A percentile compares a stretch with the other conserved stretches of the same genome.
Evolutionary conservation across 2,113 vertebrate species (phyloP).

Genomic region (Xyliphius kryptos): DNA sequence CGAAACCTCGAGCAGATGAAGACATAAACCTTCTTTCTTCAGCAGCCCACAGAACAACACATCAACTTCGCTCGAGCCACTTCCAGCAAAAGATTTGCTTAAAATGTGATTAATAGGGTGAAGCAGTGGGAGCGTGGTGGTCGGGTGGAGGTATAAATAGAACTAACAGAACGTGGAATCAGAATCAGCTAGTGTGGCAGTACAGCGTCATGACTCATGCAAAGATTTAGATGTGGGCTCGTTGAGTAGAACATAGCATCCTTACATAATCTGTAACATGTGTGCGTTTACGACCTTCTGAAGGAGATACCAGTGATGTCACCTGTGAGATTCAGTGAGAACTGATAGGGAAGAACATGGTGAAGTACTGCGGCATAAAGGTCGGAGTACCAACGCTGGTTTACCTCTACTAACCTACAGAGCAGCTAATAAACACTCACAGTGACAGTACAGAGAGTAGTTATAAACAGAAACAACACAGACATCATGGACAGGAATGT

Average conservation of each 20-base stretch:
- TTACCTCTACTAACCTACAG: no score
- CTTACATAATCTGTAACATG: slow-evolving; percentile 33
- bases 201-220: no score
- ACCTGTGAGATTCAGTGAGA: no score
- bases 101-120: slow-evolving; percentile 20
- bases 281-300: no score
- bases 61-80: slow-evolving; percentile 14
- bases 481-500: no score
- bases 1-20: slow-evolving; percentile 19
- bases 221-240: slow-evolving; percentile 19
- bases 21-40: slow-evolving; percentile 28
- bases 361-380: no score
- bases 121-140: slow-evolving; percentile 8
- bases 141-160: slow-evolving; percentile 7
- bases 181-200: slow-evolving; percentile 21
- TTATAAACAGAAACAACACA: no score
- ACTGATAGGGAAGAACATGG: no score
- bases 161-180: slow-evolving; percentile 4
- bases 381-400: no score
- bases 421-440: no score
- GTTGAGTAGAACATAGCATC: slow-evolving; percentile 18
- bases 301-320: no score
- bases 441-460: no score
- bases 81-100: slow-evolving; percentile 17
- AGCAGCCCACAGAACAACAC: slow-evolving; percentile 7